Conservation (phyloP, 2,797 vertebrate genomes). For the Cyprinodon diabolis region DNA sequence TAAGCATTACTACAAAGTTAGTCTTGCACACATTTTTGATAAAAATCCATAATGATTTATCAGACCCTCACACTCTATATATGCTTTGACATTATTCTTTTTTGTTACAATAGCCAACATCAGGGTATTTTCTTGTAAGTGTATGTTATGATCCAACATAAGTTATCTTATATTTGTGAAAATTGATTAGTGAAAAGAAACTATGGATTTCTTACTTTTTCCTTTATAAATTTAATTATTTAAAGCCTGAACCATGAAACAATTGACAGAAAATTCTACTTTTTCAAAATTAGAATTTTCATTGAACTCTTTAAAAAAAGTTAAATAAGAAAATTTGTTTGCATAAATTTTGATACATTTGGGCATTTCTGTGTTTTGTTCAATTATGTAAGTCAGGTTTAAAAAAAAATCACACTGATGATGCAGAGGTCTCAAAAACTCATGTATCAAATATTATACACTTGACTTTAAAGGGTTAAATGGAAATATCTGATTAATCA, state of each 20-base stretch:
- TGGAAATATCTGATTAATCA: neutral
- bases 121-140: neutral
- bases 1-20: neutral
- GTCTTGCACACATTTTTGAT: neutral
- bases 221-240: neutral
- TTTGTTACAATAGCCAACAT: neutral
- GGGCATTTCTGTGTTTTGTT: no score
- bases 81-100: neutral
- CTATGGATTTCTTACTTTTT: neutral
- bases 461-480: no score
- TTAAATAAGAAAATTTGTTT: no score
- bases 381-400: no score
- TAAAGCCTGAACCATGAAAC: no score
- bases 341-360: no score
- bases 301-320: no score
- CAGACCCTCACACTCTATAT: neutral
- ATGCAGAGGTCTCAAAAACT: no score
- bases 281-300: no score
- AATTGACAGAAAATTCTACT: no score
- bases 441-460: no score
- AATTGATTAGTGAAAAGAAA: neutral
- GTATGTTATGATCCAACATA: neutral
- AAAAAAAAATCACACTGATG: no score
- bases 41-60: constrained; percentile 7
- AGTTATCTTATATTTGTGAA: neutral